These are phyloP conservation scores for Melitaea cinxia DNA, from an alignment of 1,140 invertebrate genomes.

Conservation along the genomic window DNA sequence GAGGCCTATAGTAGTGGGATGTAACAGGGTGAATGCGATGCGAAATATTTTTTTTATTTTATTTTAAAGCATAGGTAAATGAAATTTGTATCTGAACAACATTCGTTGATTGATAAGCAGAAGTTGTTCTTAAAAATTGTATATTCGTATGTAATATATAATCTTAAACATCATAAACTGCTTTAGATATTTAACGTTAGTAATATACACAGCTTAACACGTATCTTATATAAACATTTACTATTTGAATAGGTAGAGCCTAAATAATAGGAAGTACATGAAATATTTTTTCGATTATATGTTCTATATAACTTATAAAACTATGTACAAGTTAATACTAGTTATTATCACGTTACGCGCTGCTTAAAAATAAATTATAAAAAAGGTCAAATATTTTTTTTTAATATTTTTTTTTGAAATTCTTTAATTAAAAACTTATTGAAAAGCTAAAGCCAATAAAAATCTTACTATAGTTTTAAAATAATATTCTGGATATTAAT, in stretches of 20 bases:
- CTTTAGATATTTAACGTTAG: constrained; percentile 32
- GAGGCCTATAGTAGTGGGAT: no score
- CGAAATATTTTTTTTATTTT: no score
- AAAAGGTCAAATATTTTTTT: neutral
- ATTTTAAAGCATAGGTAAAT: no score
- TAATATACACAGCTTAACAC: constrained; percentile 61
- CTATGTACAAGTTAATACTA: constrained; percentile 74
- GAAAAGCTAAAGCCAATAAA: no score
- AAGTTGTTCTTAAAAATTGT: constrained; percentile 2
- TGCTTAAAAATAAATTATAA: constrained; percentile 26
- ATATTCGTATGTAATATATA: constrained; percentile 11
- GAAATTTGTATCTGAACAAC: no score
- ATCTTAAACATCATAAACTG: neutral
- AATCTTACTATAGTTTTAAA: no score
- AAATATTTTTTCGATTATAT: constrained; percentile 47
- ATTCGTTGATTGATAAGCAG: constrained; percentile 3
- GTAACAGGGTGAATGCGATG: no score
- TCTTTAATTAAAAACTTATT: neutral
- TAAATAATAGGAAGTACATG: constrained; percentile 40
- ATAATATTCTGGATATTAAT: neutral
- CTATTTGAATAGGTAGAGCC: constrained; percentile 40
- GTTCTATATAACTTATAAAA: constrained; percentile 44
- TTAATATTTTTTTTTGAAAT: neutral
- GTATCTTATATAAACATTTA: constrained; percentile 48
- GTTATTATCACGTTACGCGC: constrained; percentile 79